Evolutionary conservation across 2,113 vertebrate species (phyloP).

Genomic region (Tylochromis polylepis): DNA sequence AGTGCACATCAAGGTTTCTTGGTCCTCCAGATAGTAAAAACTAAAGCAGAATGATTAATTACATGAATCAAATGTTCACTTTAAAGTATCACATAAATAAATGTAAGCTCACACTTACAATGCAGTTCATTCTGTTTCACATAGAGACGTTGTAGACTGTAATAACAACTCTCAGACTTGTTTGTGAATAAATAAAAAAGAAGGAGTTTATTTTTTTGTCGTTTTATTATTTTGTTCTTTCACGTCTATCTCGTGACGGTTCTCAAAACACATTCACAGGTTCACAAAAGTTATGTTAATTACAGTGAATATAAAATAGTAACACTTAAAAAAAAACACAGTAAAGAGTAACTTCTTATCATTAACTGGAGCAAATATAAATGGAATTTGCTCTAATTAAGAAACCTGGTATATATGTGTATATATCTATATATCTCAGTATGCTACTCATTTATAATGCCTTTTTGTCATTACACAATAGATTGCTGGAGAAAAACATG

Average conservation of each 20-base stretch:
- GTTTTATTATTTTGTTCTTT: slow-evolving; percentile 65
- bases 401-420: slow-evolving; percentile 43
- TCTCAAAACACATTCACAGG: slow-evolving; percentile 73
- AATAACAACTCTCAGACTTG: slow-evolving; percentile 55
- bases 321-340: slow-evolving; percentile 71
- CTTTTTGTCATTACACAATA: slow-evolving; percentile 55
- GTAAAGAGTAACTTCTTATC: slow-evolving; percentile 41
- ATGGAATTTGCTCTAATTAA: slow-evolving; percentile 51
- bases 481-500: slow-evolving; percentile 64
- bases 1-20: slow-evolving; percentile 1
- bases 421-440: slow-evolving; percentile 35
- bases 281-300: slow-evolving; percentile 68
- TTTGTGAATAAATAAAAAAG: slow-evolving; percentile 66
- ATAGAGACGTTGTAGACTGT: slow-evolving; percentile 21
- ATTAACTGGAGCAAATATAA: slow-evolving; percentile 52
- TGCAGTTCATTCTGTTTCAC: not conserved
- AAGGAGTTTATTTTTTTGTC: slow-evolving; percentile 60
- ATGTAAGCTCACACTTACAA: not conserved
- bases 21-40: slow-evolving; percentile 11
- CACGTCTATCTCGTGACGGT: slow-evolving; percentile 53
- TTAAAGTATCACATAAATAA: not conserved
- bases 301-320: slow-evolving; percentile 64
- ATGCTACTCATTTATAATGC: slow-evolving; percentile 45
- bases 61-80: slow-evolving; percentile 4
- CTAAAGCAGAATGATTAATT: not conserved